Evolutionary conservation across 2,113 vertebrate genomes (phyloP).

Genomic region (Toxostoma redivivum): DNA sequence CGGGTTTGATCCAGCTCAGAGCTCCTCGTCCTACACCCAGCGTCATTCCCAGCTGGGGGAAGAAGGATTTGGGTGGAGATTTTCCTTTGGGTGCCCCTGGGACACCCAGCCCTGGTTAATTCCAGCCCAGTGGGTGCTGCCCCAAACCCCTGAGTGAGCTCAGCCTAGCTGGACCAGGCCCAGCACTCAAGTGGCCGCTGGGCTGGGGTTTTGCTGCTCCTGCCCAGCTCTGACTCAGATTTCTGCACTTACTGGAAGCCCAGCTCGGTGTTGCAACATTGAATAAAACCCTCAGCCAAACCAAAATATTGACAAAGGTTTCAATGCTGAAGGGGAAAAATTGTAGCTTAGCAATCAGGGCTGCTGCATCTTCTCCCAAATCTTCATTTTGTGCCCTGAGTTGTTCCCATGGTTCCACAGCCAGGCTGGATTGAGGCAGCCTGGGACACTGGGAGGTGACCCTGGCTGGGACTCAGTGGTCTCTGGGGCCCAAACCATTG

Average conservation of each 20-base stretch:
- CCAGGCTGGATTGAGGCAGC: accelerated
- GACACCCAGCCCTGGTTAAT: accelerated
- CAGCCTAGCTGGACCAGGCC: neutral
- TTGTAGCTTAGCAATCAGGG: accelerated
- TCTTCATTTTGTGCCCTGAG: neutral
- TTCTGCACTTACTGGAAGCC: constrained; percentile 41
- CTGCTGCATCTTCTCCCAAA: neutral
- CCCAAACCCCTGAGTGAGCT: neutral
- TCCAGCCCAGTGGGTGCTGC: neutral
- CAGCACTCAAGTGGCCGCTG: neutral
- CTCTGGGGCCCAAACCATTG: neutral
- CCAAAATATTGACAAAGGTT: constrained; percentile 11
- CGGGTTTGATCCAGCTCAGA: neutral
- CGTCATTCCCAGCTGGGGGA: neutral
- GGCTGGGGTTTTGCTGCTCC: neutral
- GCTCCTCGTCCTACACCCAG: neutral
- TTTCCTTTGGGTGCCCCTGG: neutral
- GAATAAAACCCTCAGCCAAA: constrained; percentile 1
- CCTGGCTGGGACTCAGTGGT: neutral
- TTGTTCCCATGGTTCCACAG: neutral
- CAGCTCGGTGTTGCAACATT: constrained; percentile 1
- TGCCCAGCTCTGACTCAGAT: constrained; percentile 38
- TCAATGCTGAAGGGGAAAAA: neutral
- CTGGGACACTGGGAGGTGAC: neutral
- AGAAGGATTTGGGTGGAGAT: neutral